Conservation (phyloP, 2,113 vertebrate species). For the Lepus timidus region DNA sequence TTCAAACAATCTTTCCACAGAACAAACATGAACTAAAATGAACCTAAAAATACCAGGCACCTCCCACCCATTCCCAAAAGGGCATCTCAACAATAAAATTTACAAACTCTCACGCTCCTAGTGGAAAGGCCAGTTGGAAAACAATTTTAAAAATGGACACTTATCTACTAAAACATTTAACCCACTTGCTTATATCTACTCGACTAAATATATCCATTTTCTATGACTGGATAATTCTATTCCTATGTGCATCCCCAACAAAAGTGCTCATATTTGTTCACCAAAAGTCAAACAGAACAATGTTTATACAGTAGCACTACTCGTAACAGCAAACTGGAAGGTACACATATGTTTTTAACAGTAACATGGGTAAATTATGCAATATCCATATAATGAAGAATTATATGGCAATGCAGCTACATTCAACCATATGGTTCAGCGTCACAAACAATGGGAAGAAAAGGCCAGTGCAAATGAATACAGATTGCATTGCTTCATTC, state of each 20-base stretch:
- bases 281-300: neutral
- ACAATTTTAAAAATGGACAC: neutral
- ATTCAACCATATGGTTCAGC: neutral
- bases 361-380: neutral
- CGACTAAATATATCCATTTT: neutral
- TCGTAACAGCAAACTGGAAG: neutral
- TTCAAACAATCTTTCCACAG: constrained; percentile 42
- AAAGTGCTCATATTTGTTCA: neutral
- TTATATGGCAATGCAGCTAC: neutral
- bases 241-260: neutral
- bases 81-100: constrained; percentile 14
- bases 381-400: neutral
- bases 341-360: neutral
- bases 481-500: neutral
- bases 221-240: neutral
- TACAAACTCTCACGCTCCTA: neutral
- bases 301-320: neutral
- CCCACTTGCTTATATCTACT: neutral
- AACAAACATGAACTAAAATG: constrained; percentile 29
- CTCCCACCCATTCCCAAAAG: neutral
- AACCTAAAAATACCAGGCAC: neutral
- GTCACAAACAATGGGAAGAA: neutral
- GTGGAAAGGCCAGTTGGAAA: neutral
- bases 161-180: neutral
- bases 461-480: neutral